A percentile compares a stretch with the other conserved stretches of the same genome.
These are phyloP conservation scores for Dynastes maya DNA, from an alignment of 2,888 invertebrate species.

Conservation along the genomic window DNA sequence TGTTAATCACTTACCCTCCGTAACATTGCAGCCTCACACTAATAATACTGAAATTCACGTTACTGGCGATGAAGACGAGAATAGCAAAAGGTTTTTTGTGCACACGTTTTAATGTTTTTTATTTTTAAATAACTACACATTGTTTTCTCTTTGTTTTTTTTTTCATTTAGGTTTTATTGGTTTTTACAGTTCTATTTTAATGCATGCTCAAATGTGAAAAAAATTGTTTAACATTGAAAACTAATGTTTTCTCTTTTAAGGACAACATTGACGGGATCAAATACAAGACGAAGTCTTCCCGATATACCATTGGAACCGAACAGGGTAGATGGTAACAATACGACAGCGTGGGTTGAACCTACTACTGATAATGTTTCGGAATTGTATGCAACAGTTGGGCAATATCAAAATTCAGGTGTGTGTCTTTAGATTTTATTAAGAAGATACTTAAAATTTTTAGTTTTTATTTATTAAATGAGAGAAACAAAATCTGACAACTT, in stretches of 20 bases:
- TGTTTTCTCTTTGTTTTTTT: constrained; percentile 14
- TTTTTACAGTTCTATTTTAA: neutral
- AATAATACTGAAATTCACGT: constrained; percentile 54
- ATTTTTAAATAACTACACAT: constrained; percentile 33
- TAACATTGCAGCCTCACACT: constrained; percentile 59
- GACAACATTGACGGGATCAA: constrained; percentile 69
- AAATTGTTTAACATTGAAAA: neutral
- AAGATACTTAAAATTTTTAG: no score
- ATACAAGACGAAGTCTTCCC: constrained; percentile 85
- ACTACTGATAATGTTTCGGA: constrained; percentile 86
- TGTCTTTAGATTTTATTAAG: neutral
- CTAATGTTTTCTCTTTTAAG: constrained; percentile 58
- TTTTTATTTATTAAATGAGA: no score
- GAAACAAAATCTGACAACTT: no score
- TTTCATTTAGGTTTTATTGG: neutral
- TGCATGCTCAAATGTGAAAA: constrained; percentile 11
- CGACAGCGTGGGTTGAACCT: constrained; percentile 64
- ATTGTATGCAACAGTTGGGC: constrained; percentile 85
- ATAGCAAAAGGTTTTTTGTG: constrained; percentile 67
- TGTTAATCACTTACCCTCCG: constrained; percentile 70
- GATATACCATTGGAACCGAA: constrained; percentile 82
- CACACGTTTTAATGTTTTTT: constrained; percentile 25
- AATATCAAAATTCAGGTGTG: constrained; percentile 64
- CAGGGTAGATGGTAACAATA: constrained; percentile 65
- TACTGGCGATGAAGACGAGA: constrained; percentile 57